Base-by-base conservation (phyloP, 2,797 vertebrate species). In the Hozukius guyotensis region DNA sequence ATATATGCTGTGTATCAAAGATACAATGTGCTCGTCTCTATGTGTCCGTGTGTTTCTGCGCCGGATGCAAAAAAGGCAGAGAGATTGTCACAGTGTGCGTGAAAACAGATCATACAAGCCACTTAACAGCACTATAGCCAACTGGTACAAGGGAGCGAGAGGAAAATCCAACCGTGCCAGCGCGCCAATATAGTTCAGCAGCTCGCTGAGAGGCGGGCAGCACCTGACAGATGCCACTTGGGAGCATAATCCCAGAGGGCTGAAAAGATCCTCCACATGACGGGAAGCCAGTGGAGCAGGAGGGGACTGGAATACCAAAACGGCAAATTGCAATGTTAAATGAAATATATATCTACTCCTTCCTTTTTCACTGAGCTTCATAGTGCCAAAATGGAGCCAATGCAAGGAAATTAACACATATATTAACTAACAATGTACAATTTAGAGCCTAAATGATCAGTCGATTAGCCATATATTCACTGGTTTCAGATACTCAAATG, bases 181-280 rank as follows among this genome's bases (percentile, higher is more conserved):
- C 25, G 49, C 80, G 88, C 92, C 91, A 93, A 82, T 34, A 75
- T 46, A 91, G 81, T 87, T 89, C 87, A 86, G 55, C 86, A 90
- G 89, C 85, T 78, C 73, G 46, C 75, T 91, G 90, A 92, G 93
- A 93, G 93, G 88, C 88, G 24, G 83, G 80, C 89, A 87, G 88
- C 93, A 95, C 93, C 94, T 94, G 93, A 93, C 94, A 94, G 92
- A 94, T 92, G 94, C 92, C 90, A 92, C 92, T 90, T 77, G 57
- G 69, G 78, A 74, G 49, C 64, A 42, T 75, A 80, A 84, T 88
- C 86, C 85, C 86, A 63, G 36, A 82, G 82, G 66, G 65, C 67
- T 87, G 75, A 84, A 85, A 82, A 87, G 82, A 90, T 84, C 75
- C 80, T 81, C 20, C 68, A 86, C 85, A 81, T 74, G 72, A 83